A percentile compares a stretch with the other conserved stretches of the same genome.
These are phyloP conservation scores for Turnix velox DNA, from an alignment of 2,113 vertebrate genomes.

Conservation along the genomic window DNA sequence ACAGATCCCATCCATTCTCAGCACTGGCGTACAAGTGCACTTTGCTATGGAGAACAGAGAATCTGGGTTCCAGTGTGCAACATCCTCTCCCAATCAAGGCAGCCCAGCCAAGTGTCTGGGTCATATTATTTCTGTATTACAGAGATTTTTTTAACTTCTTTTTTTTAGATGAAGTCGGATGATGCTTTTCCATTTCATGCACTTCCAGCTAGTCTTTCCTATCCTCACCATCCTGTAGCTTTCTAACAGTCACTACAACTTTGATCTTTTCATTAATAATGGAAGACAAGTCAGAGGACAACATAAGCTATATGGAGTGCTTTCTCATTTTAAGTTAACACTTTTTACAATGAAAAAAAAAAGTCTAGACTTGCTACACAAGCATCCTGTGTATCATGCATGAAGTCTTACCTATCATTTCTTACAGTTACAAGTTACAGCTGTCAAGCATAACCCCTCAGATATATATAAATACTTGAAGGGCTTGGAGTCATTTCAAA, in stretches of 20 bases:
- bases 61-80: slow-evolving; percentile 28
- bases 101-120: slow-evolving; percentile 35
- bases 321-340: neutral
- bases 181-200: neutral
- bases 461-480: neutral
- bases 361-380: neutral
- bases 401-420: neutral
- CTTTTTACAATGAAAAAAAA: neutral
- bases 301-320: slow-evolving; percentile 14
- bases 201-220: neutral
- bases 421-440: neutral
- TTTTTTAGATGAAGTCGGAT: neutral
- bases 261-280: neutral
- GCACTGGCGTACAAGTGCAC: slow-evolving; percentile 18
- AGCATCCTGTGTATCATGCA: neutral
- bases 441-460: neutral
- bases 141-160: neutral
- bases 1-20: slow-evolving; percentile 27
- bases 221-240: neutral
- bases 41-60: neutral
- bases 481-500: neutral
- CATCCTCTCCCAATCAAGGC: neutral
- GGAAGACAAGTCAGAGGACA: slow-evolving; percentile 46
- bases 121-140: slow-evolving; percentile 15
- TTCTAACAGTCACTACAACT: neutral